Conservation (phyloP, 2,888 invertebrate species). For the Disparrhopalites patrizii region DNA sequence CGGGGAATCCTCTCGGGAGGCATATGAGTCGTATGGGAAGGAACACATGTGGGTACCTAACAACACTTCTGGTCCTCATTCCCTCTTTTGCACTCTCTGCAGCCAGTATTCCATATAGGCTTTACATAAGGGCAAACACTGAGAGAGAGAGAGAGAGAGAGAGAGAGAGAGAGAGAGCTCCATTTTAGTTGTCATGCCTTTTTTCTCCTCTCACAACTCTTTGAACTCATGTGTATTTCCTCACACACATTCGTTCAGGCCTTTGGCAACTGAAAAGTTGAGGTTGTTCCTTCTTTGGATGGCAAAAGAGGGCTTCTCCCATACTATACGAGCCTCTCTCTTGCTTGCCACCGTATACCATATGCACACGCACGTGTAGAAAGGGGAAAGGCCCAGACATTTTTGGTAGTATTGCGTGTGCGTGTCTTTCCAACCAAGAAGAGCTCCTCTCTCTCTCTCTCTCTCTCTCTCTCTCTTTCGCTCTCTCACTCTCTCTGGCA, state of each 20-base stretch:
- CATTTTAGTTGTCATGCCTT: not conserved
- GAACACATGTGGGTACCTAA: not conserved
- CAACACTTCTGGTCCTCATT: not conserved
- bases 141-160: not conserved
- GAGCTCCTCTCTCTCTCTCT: too few relatives aligned
- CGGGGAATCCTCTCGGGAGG: conserved; percentile 10
- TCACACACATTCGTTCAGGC: too few relatives aligned
- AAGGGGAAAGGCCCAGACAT: not conserved
- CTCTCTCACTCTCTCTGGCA: too few relatives aligned
- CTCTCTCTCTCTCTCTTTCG: too few relatives aligned
- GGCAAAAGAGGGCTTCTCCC: too few relatives aligned
- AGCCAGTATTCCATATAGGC: not conserved
- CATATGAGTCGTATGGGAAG: not conserved
- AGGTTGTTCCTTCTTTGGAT: too few relatives aligned
- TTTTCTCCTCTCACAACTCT: too few relatives aligned
- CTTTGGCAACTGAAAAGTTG: too few relatives aligned
- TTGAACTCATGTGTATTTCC: too few relatives aligned
- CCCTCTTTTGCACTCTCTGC: not conserved
- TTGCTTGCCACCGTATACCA: not conserved
- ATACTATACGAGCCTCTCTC: not conserved
- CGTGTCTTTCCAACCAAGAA: not conserved
- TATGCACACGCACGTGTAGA: not conserved
- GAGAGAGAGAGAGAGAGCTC: not conserved
- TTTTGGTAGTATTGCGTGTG: not conserved
- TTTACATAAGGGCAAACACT: not conserved